Percentiles rank a stretch among this genome's conserved stretches.
Conservation (phyloP, 2,888 invertebrate species). For the Lycophotia porphyrea region DNA sequence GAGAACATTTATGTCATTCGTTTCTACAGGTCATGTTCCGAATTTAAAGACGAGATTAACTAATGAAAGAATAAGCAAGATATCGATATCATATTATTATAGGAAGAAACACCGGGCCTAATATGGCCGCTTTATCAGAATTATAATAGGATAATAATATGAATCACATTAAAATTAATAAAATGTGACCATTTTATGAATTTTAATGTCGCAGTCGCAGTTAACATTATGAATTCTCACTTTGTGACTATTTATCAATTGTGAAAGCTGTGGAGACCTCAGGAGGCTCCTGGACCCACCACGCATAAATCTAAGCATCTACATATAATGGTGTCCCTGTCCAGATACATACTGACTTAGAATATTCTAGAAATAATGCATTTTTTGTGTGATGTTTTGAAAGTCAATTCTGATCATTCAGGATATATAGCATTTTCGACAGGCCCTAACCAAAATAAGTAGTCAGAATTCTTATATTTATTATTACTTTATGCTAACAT, state of each 20-base stretch:
- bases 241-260: not conserved
- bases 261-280: not conserved
- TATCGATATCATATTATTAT: too few species aligned
- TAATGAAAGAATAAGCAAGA: not conserved
- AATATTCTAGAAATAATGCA: not conserved
- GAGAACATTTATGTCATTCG: not conserved
- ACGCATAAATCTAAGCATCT: not conserved
- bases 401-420: not conserved
- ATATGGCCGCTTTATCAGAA: not conserved
- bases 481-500: not conserved
- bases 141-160: not conserved
- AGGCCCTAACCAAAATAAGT: not conserved
- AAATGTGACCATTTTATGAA: too few species aligned
- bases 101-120: not conserved
- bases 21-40: not conserved
- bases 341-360: not conserved
- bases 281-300: not conserved
- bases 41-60: constrained; percentile 9
- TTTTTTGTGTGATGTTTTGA: not conserved
- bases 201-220: not conserved
- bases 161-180: not conserved
- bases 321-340: not conserved
- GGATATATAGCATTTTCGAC: constrained; percentile 1
- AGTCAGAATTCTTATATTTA: not conserved
- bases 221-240: not conserved